Evolutionary conservation across 2,113 vertebrate genomes (phyloP).

Genomic region (Halichoeres trimaculatus): DNA sequence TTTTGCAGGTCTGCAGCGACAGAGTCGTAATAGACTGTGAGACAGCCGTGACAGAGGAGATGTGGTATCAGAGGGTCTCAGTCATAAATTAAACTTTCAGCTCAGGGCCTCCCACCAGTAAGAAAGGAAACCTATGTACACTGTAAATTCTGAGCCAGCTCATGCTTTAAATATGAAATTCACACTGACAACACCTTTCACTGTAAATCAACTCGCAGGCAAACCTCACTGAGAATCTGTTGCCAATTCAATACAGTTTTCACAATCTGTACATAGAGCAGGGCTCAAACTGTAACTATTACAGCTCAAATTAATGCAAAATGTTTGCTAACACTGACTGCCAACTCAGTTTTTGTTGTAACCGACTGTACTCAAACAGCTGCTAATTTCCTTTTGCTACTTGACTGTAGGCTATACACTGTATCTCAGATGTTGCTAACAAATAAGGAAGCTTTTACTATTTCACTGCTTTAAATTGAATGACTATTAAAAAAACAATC

Average conservation of each 20-base stretch:
- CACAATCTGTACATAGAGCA: neutral
- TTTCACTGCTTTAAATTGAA: too few relatives aligned
- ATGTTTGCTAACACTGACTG: neutral
- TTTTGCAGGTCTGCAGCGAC: conserved; percentile 9
- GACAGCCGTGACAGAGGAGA: conserved; percentile 48
- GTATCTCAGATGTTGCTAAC: too few relatives aligned
- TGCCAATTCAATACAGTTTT: conserved; percentile 26
- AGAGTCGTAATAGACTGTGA: conserved; percentile 36
- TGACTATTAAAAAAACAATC: too few relatives aligned
- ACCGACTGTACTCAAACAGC: neutral
- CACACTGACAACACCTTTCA: conserved; percentile 20
- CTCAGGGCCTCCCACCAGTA: conserved; percentile 26
- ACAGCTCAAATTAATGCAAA: neutral
- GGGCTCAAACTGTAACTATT: conserved; percentile 6
- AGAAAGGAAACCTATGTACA: conserved; percentile 15
- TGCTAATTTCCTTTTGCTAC: neutral
- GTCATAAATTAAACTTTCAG: conserved; percentile 52
- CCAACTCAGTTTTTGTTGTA: neutral
- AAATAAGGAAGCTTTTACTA: too few relatives aligned
- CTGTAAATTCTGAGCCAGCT: conserved; percentile 43
- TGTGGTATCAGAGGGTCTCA: conserved; percentile 11
- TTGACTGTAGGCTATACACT: too few relatives aligned
- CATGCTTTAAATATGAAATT: conserved; percentile 39
- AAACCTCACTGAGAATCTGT: conserved; percentile 29
- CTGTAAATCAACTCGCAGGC: conserved; percentile 49